Evolutionary conservation across 2,113 vertebrate species (phyloP).

Genomic region (Paraplagusia blochii): DNA sequence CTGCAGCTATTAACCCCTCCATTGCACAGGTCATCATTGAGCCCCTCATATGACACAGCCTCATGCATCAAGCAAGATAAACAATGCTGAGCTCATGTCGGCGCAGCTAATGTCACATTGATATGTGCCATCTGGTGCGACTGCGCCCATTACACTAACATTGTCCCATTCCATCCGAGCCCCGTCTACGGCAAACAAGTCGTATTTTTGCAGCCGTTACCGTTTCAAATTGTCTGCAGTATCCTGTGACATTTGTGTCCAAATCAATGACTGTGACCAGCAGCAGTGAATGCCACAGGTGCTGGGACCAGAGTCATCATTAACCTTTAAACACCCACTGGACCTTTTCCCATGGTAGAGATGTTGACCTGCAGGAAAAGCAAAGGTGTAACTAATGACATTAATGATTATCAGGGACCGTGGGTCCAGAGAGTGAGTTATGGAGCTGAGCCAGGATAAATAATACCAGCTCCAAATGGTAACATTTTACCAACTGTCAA

Average conservation of each 20-base stretch:
- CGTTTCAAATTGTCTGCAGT: slow-evolving; percentile 43
- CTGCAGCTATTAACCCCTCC: slow-evolving; percentile 35
- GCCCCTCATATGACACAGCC: slow-evolving; percentile 11
- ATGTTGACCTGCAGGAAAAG: slow-evolving; percentile 36
- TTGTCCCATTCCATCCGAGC: slow-evolving; percentile 17
- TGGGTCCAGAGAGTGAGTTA: slow-evolving; percentile 3
- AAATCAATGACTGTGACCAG: slow-evolving; percentile 34
- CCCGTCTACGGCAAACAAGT: slow-evolving; percentile 19
- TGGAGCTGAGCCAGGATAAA: background rate
- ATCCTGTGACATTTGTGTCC: slow-evolving; percentile 35
- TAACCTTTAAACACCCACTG: slow-evolving; percentile 51
- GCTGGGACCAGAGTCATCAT: slow-evolving; percentile 32
- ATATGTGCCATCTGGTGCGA: slow-evolving; percentile 23
- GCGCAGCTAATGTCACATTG: slow-evolving; percentile 24
- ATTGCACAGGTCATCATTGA: slow-evolving; percentile 29
- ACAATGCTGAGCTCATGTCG: slow-evolving; percentile 11
- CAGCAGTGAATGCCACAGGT: slow-evolving; percentile 38
- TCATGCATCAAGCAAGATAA: slow-evolving; percentile 24
- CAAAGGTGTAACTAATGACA: slow-evolving; percentile 38
- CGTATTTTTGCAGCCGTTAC: slow-evolving; percentile 26
- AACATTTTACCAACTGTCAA: background rate
- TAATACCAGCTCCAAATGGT: background rate
- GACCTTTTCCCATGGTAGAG: slow-evolving; percentile 31
- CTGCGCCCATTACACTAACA: slow-evolving; percentile 21
- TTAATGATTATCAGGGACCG: slow-evolving; percentile 21